phyloP scores from a whole-genome alignment of 2,113 vertebrate species.

The Pterocles orientalis region DNA sequence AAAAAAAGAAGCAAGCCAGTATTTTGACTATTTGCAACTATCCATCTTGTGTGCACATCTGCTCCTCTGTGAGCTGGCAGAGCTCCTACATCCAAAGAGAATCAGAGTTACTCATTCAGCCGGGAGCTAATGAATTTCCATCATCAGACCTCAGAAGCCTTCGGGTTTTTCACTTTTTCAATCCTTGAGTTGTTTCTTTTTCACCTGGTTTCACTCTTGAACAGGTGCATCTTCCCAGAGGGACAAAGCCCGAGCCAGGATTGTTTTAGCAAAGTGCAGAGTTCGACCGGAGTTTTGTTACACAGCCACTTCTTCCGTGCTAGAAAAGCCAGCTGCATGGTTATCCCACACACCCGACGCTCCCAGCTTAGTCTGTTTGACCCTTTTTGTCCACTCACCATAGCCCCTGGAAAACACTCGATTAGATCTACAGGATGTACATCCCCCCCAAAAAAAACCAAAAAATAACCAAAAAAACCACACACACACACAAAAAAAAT shows the following conservation, averaged over 20 bases:
- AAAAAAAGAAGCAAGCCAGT: neutral
- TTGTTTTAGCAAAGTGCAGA: accelerated
- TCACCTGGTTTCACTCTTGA: neutral
- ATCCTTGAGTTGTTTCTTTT: neutral
- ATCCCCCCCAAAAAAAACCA: too few species aligned
- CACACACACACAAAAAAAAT: neutral
- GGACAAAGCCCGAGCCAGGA: accelerated
- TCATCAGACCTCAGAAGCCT: neutral
- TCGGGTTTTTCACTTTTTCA: neutral
- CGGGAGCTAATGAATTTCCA: constrained; percentile 8
- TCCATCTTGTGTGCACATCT: constrained; percentile 62
- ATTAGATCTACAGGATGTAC: neutral
- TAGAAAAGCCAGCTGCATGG: neutral
- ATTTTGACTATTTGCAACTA: constrained; percentile 41
- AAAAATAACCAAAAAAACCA: neutral
- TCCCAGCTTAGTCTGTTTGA: too few species aligned
- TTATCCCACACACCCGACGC: accelerated
- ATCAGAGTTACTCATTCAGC: constrained; percentile 9
- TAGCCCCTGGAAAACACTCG: neutral
- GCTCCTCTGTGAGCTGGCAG: constrained; percentile 41
- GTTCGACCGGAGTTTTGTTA: neutral
- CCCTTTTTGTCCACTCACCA: too few species aligned
- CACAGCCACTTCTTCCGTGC: neutral
- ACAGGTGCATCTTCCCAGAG: neutral
- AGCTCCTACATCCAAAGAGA: neutral